Conservation (phyloP, 2,888 invertebrate species). For the Sympetrum striolatum region DNA sequence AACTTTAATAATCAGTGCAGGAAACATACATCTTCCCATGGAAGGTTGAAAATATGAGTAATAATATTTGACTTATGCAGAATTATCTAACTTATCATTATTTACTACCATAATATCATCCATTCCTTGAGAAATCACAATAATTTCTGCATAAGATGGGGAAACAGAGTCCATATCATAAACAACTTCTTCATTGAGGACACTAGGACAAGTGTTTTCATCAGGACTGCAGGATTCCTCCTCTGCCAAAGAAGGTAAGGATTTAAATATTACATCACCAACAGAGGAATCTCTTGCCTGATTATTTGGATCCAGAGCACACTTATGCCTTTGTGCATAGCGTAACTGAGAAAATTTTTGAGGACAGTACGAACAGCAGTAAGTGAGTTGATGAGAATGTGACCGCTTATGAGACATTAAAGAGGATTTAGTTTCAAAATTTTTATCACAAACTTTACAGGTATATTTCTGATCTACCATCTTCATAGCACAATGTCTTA, state of each 20-base stretch:
- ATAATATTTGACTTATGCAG: not conserved
- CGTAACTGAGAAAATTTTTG: not conserved
- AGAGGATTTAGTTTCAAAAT: not conserved
- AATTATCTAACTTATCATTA: not conserved
- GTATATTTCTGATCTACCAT: not conserved
- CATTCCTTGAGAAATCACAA: slow-evolving; percentile 23
- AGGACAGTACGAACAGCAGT: slow-evolving; percentile 10
- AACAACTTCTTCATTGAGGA: slow-evolving; percentile 25
- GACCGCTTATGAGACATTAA: not conserved
- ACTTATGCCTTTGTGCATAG: slow-evolving; percentile 3
- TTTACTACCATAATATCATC: not conserved
- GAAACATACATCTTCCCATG: not conserved
- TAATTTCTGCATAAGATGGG: slow-evolving; percentile 24
- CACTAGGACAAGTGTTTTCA: not conserved
- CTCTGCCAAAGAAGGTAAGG: not conserved
- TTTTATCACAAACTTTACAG: slow-evolving; percentile 15
- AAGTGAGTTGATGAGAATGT: not conserved
- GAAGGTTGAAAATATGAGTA: not conserved
- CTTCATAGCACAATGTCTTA: not conserved
- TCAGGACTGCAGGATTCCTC: not conserved
- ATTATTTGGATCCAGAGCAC: slow-evolving; percentile 7
- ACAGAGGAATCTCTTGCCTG: not conserved
- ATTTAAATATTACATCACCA: not conserved
- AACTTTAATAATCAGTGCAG: too few species aligned
- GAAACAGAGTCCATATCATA: slow-evolving; percentile 14